Conservation (phyloP, 2,113 vertebrate species). For the Erinaceus europaeus region DNA sequence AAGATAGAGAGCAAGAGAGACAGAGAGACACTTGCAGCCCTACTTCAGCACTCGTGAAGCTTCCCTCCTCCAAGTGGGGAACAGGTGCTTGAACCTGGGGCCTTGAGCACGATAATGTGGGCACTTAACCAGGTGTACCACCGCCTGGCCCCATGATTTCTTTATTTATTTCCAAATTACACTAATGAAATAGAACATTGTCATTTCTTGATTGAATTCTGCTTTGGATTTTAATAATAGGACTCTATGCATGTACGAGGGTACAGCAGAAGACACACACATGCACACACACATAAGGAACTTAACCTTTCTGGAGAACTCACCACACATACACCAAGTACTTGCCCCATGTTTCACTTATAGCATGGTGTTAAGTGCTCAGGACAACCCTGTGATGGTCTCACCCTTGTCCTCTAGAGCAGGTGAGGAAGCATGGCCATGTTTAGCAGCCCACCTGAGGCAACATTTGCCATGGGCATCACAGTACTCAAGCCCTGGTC, state of each 20-base stretch:
- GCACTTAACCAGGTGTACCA: too few species aligned
- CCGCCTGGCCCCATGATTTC: too few species aligned
- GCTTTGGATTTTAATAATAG: neutral
- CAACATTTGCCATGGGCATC: neutral
- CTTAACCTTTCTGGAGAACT: neutral
- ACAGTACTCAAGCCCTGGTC: neutral
- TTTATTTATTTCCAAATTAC: constrained; percentile 34
- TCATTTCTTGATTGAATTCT: neutral
- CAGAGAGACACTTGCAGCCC: too few species aligned
- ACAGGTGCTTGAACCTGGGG: too few species aligned
- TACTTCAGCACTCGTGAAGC: too few species aligned
- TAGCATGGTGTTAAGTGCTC: neutral
- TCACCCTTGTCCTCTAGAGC: neutral
- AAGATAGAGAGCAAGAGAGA: too few species aligned
- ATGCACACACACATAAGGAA: neutral
- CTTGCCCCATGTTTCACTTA: neutral
- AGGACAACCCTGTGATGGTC: neutral
- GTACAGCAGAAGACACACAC: neutral
- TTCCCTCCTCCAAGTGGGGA: too few species aligned
- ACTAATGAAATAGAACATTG: neutral
- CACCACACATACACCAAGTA: neutral
- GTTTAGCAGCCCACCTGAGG: neutral
- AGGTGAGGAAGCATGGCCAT: neutral
- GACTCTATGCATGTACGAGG: neutral
- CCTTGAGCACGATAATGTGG: too few species aligned